Evolutionary conservation across 2,113 vertebrate genomes (phyloP), one percentile per base, ranked within the genome.

Genomic region (Xiphophorus maculatus): DNA sequence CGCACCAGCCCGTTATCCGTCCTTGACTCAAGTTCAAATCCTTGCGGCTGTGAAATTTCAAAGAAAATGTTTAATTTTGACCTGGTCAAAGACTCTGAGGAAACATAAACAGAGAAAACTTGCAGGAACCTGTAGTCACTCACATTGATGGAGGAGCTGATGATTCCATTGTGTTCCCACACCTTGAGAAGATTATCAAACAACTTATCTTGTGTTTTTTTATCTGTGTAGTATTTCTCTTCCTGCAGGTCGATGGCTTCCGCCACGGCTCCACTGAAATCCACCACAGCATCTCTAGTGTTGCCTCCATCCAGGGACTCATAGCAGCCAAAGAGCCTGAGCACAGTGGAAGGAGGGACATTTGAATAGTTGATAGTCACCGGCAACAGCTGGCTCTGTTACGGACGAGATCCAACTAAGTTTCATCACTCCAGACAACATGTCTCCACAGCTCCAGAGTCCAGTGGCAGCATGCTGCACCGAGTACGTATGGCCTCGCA

Each of bases 231-330:
- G 11, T 94, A 96, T 69, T 90, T 94, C 12, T 89, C 95, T n/a
- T 86, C 87, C 51, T 91, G 89, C 90, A 98, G 86, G 85, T 93
- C 91, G 37, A 99, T 76, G 78, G 94, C 90, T 91, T 99, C 98
- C 12, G 95, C 87, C 76, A 99, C 94, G 0, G 96, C 96, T 44
- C 97, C 97, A 29, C 95, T 98, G 89, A 99, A 99, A 86, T 99
- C 98, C 87, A 97, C 96, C 70, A 99, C 95, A 14, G 98, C 96
- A 30, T 99, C 97, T 42, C 95, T 95, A 19, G 97, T 96, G 32
- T 95, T 98, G 54, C 97, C 96, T 11, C 96, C 96, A 71, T 96
- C 97, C 35, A 99, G 89, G 2, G 97, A 96, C 89, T 99, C 96
- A 0, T 99, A 99, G 88, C 96, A 98, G 62, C 96, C 96, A 13